Evolutionary conservation across 2,797 vertebrate genomes (phyloP).

Genomic region (Typhlichthys subterraneus): DNA sequence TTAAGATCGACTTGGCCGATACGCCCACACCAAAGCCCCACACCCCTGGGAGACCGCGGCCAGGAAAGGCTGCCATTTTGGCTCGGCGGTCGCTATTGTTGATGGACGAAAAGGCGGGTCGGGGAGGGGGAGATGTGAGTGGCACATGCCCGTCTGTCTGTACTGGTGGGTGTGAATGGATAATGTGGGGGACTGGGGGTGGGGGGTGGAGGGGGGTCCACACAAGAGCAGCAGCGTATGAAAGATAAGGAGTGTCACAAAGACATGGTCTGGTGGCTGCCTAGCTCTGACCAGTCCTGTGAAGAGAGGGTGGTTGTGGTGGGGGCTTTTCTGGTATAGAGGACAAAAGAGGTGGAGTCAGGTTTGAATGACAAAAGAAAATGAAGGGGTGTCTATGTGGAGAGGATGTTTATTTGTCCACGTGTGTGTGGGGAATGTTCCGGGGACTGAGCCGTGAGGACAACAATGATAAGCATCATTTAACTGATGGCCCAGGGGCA

Average conservation of each 20-base stretch:
- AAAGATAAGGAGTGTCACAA: conserved; percentile 57
- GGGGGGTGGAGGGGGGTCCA: conserved; percentile 24
- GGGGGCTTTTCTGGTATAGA: background rate
- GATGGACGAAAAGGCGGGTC: conserved; percentile 33
- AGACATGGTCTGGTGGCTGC: conserved; percentile 28
- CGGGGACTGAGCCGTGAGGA: conserved; percentile 1
- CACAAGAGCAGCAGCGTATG: conserved; percentile 16
- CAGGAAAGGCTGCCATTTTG: conserved; percentile 67
- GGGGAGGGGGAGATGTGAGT: conserved; percentile 21
- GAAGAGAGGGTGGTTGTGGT: conserved; percentile 23
- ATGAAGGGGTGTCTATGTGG: conserved; percentile 33
- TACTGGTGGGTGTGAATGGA: conserved; percentile 47
- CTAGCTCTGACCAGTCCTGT: conserved; percentile 34
- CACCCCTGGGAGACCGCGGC: conserved; percentile 33
- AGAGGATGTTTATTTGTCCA: conserved; percentile 1
- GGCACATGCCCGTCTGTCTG: conserved; percentile 46
- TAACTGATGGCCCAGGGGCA: conserved; percentile 9
- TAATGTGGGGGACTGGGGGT: conserved; percentile 8
- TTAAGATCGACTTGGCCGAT: conserved; percentile 77
- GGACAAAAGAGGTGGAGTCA: conserved; percentile 30
- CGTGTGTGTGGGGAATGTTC: conserved; percentile 1
- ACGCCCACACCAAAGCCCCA: conserved; percentile 27
- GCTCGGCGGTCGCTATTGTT: conserved; percentile 67
- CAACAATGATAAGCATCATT: conserved; percentile 6
- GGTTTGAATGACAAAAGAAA: conserved; percentile 62